Percentiles rank a stretch among this genome's conserved stretches.
Conservation (phyloP, 2,888 invertebrate genomes). For the Orthosia cruda region DNA sequence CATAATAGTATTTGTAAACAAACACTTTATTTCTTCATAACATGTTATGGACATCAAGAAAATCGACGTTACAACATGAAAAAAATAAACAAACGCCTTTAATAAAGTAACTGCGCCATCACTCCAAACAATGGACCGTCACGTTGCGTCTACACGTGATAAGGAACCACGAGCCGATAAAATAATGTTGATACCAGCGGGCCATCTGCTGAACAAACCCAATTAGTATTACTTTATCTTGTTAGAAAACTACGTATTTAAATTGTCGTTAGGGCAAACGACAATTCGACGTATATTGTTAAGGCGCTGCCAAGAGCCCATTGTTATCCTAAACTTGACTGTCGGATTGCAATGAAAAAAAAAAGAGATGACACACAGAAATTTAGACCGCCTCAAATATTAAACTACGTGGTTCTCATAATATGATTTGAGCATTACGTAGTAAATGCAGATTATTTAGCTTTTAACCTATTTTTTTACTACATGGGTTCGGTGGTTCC, state of each 20-base stretch:
- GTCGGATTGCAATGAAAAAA: too few relatives aligned
- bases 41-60: not conserved
- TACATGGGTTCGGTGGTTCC: too few relatives aligned
- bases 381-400: too few relatives aligned
- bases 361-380: too few relatives aligned
- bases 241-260: slow-evolving; percentile 26
- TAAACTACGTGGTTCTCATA: too few relatives aligned
- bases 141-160: slow-evolving; percentile 73
- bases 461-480: too few relatives aligned
- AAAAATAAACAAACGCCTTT: slow-evolving; percentile 21
- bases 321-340: too few relatives aligned
- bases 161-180: slow-evolving; percentile 41
- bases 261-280: slow-evolving; percentile 17
- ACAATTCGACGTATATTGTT: slow-evolving; percentile 21
- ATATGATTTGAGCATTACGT: too few relatives aligned
- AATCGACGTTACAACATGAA: slow-evolving; percentile 9
- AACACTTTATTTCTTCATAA: slow-evolving; percentile 17
- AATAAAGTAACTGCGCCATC: slow-evolving; percentile 44
- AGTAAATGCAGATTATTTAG: too few relatives aligned
- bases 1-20: slow-evolving; percentile 3
- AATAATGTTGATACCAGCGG: slow-evolving; percentile 20
- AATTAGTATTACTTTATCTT: slow-evolving; percentile 57
- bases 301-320: not conserved
- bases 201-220: slow-evolving; percentile 25
- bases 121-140: slow-evolving; percentile 49